Base-by-base conservation (phyloP, 1,140 invertebrate genomes). In the Anadara kagoshimensis region DNA sequence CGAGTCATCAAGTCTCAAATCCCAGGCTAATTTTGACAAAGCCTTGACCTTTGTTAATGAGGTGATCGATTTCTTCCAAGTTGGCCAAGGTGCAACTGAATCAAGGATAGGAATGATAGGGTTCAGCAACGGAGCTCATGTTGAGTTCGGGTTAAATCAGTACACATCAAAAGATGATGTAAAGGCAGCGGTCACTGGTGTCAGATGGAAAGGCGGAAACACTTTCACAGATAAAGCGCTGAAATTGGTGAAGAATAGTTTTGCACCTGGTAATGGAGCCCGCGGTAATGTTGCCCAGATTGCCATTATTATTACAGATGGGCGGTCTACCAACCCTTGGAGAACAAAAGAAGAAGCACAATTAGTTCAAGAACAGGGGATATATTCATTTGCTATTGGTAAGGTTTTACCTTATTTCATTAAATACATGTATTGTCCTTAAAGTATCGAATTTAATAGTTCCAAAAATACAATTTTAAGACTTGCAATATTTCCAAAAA, bases 211-310 rank as follows among this genome's bases (percentile, higher is more conserved):
- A 12, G 66, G 47, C 5, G 73, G 73, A 16, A 56, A 69, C 26
- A 75, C 73, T 0, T 75, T 47, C 29, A 64, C 66, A n/a, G 64
- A 69, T 41, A 69, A 59, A 44, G 73, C 73, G 24, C 24, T 75
- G 18, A 8, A 58, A 22, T 65, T 75, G 47, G 43, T 75, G 51
- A 43, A 41, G 22, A 36, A 58, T 2, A 18, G n/a, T 45, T 18
- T 7, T 11, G 41, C 29, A 36, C 41, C 26, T 20, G 66, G 66
- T 12, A 20, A 43, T 16, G 20, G 56, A 45, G 36, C 44, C 16
- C 53, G 54, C 36, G 5, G 18, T n/a, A n/a, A 20, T 11, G 47
- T 64, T n/a, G 45, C 62, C 7, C 61, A 72, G 22, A 72, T 72
- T 20, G 68, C 49, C 10, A 51, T 70, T 44, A 18, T 70, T 10